A percentile compares a stretch with the other conserved stretches of the same genome.
Conservation (phyloP, 2,888 invertebrate genomes). For the Miltochrista miniata region DNA sequence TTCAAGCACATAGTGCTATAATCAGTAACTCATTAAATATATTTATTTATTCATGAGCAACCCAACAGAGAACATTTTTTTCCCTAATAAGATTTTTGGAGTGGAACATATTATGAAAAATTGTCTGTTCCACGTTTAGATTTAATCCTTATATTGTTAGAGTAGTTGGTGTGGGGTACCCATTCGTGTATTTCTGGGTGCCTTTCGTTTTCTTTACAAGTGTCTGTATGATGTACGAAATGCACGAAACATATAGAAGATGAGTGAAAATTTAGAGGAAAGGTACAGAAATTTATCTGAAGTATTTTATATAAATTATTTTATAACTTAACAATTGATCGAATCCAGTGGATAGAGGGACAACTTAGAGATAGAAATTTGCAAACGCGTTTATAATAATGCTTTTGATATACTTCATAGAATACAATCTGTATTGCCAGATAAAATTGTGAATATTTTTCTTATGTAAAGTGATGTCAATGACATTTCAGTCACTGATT, state of each 20-base stretch:
- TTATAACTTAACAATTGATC: slow-evolving; percentile 73
- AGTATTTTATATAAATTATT: slow-evolving; percentile 78
- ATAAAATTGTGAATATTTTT: slow-evolving; percentile 84
- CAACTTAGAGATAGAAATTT: slow-evolving; percentile 77
- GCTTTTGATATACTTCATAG: slow-evolving; percentile 76
- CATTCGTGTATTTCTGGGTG: slow-evolving; percentile 80
- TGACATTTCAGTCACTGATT: slow-evolving; percentile 80
- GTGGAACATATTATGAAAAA: slow-evolving; percentile 56
- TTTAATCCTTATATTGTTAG: slow-evolving; percentile 81
- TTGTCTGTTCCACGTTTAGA: slow-evolving; percentile 68
- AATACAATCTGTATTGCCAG: slow-evolving; percentile 82
- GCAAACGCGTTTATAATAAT: slow-evolving; percentile 59
- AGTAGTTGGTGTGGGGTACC: slow-evolving; percentile 82
- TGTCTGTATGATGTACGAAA: slow-evolving; percentile 93
- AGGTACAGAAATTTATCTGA: slow-evolving; percentile 65
- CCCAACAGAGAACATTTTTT: slow-evolving; percentile 55
- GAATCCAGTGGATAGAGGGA: slow-evolving; percentile 77
- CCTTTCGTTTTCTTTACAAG: slow-evolving; percentile 77
- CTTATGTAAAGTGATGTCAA: slow-evolving; percentile 77
- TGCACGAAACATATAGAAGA: slow-evolving; percentile 95
- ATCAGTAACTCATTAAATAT: slow-evolving; percentile 6
- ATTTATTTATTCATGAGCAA: slow-evolving; percentile 11
- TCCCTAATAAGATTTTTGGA: slow-evolving; percentile 51
- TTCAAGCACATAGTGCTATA: background rate
- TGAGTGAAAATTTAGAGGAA: slow-evolving; percentile 76